Percentiles rank a stretch among this genome's conserved stretches.
Conservation (phyloP, 2,797 vertebrate genomes). For the Pangasius djambal region DNA sequence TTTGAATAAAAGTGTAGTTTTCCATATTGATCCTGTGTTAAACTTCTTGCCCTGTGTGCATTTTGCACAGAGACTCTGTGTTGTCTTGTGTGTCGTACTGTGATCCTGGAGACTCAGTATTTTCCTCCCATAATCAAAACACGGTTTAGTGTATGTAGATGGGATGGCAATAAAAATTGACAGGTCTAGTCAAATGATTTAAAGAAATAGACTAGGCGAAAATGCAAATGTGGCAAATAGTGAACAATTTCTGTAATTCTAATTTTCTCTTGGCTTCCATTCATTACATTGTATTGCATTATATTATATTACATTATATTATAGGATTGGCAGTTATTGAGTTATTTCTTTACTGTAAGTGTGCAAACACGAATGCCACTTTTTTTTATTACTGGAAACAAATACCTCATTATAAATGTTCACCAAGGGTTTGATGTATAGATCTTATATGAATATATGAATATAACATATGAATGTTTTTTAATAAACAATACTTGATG, state of each 20-base stretch:
- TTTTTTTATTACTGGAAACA: neutral
- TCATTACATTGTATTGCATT: neutral
- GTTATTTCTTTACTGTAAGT: neutral
- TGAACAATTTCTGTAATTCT: neutral
- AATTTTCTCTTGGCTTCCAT: neutral
- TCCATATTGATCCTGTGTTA: neutral
- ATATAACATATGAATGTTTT: neutral
- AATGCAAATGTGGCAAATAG: neutral
- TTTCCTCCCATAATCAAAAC: neutral
- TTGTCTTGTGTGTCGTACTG: neutral
- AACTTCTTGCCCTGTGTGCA: neutral
- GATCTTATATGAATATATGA: neutral
- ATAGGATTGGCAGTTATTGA: neutral
- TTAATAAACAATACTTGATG: neutral
- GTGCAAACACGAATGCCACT: neutral
- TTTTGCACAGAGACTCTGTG: neutral
- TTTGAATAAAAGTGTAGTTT: neutral
- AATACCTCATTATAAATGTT: neutral
- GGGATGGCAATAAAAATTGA: slow-evolving; percentile 6
- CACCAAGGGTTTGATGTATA: neutral
- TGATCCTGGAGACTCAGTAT: neutral
- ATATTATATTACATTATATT: neutral
- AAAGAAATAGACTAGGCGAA: neutral
- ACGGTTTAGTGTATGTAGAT: neutral
- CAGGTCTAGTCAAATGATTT: slow-evolving; percentile 15